Evolutionary conservation across 2,888 invertebrate species (phyloP).

Genomic region (Adelphocoris suturalis): DNA sequence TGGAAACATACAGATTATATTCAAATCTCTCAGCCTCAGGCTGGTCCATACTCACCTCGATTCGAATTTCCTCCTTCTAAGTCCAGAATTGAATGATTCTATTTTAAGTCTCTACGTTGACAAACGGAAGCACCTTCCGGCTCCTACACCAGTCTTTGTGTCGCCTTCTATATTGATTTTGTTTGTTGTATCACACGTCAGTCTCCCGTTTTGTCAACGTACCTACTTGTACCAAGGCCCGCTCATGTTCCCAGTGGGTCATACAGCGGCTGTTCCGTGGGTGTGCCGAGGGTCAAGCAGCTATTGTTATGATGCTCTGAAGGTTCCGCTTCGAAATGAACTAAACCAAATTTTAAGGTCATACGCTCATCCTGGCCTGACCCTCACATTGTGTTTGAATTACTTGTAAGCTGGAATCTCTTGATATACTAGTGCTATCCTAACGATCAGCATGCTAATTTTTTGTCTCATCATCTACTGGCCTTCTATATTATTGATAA

Average conservation of each 20-base stretch:
- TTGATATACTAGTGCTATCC: too few species aligned
- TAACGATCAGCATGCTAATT: too few species aligned
- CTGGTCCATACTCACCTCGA: too few species aligned
- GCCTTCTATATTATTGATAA: too few species aligned
- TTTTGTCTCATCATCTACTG: too few species aligned
- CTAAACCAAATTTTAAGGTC: slow-evolving; percentile 1
- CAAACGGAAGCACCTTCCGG: slow-evolving; percentile 6
- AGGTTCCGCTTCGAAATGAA: slow-evolving; percentile 4
- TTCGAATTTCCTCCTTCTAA: too few species aligned
- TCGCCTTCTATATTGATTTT: not conserved
- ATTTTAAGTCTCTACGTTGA: not conserved
- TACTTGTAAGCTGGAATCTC: too few species aligned
- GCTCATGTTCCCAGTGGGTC: slow-evolving; percentile 17
- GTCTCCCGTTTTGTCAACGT: not conserved
- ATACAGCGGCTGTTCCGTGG: slow-evolving; percentile 7
- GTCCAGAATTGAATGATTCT: not conserved
- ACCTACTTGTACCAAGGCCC: not conserved
- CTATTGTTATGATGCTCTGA: slow-evolving; percentile 33
- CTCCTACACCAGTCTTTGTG: not conserved
- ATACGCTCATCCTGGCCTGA: not conserved
- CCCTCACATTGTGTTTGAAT: too few species aligned
- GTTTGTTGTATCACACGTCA: not conserved
- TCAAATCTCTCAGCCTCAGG: too few species aligned
- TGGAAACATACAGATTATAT: too few species aligned
- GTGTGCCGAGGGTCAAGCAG: slow-evolving; percentile 38